A percentile compares a stretch with the other conserved stretches of the same genome.
These are phyloP conservation scores for Pseudolaguvia tuberculata DNA, from an alignment of 2,113 vertebrate species.

Conservation along the genomic window DNA sequence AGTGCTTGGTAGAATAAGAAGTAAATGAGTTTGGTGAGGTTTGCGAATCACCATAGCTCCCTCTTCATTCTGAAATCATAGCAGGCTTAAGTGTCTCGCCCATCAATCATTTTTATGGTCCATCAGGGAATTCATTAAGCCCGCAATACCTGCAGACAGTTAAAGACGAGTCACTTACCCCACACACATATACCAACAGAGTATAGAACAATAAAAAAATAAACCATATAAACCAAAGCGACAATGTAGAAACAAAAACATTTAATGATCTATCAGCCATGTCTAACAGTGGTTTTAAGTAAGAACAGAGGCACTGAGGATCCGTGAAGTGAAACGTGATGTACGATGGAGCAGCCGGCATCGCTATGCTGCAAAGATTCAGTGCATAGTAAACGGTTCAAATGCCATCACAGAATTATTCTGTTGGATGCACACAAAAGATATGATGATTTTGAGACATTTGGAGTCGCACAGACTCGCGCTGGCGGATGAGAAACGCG, in stretches of 20 bases:
- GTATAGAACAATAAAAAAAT: slow-evolving; percentile 11
- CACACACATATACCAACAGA: slow-evolving; percentile 40
- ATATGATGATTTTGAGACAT: slow-evolving; percentile 38
- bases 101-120: slow-evolving; percentile 64
- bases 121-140: slow-evolving; percentile 58
- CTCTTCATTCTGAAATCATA: slow-evolving; percentile 38
- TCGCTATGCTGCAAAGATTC: background rate
- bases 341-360: slow-evolving; percentile 3
- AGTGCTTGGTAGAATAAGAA: slow-evolving; percentile 25
- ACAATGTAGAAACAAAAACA: slow-evolving; percentile 34
- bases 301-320: slow-evolving; percentile 13
- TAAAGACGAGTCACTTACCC: slow-evolving; percentile 55
- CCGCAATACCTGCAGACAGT: slow-evolving; percentile 49
- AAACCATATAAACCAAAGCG: background rate
- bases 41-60: slow-evolving; percentile 32
- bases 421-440: slow-evolving; percentile 33
- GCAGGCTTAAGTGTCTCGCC: slow-evolving; percentile 49
- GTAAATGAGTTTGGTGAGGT: slow-evolving; percentile 40
- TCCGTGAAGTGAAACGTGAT: background rate
- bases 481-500: slow-evolving; percentile 11
- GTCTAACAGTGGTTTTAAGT: slow-evolving; percentile 41
- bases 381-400: slow-evolving; percentile 14
- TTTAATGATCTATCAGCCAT: slow-evolving; percentile 46
- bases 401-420: slow-evolving; percentile 38
- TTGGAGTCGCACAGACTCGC: slow-evolving; percentile 14